Evolutionary conservation across 1,140 invertebrate genomes (phyloP).

Genomic region (Pectinophora gossypiella): DNA sequence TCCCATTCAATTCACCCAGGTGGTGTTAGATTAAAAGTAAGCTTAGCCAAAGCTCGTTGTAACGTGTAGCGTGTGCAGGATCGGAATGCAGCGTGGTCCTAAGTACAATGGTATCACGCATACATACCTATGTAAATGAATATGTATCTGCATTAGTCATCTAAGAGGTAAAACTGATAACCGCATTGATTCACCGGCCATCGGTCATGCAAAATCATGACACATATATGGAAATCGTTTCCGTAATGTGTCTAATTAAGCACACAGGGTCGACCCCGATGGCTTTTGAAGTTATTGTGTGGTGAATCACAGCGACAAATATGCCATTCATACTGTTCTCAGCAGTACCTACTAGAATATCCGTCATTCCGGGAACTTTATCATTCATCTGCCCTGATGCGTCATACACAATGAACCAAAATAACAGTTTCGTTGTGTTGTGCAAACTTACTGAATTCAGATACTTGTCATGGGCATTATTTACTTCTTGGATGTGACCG

Average conservation of each 20-base stretch:
- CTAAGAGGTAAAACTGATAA: not conserved
- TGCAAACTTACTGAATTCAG: slow-evolving; percentile 15
- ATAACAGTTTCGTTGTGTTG: slow-evolving; percentile 20
- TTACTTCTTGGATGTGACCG: slow-evolving; percentile 18
- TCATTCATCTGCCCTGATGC: slow-evolving; percentile 9
- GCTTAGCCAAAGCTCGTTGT: no score
- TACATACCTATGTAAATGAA: no score
- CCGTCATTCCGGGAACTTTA: slow-evolving; percentile 19
- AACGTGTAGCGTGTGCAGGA: not conserved
- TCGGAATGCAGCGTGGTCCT: not conserved
- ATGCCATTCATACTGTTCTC: slow-evolving; percentile 11
- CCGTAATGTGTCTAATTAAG: slow-evolving; percentile 24
- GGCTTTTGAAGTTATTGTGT: slow-evolving; percentile 20
- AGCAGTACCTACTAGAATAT: slow-evolving; percentile 6
- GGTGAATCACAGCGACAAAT: slow-evolving; percentile 24
- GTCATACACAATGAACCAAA: slow-evolving; percentile 17
- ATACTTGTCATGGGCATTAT: slow-evolving; percentile 6
- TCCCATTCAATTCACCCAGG: no score
- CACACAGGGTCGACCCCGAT: slow-evolving; percentile 10
- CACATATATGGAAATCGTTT: slow-evolving; percentile 41
- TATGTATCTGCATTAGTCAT: slow-evolving; percentile 9
- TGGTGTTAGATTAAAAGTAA: no score
- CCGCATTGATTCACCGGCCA: slow-evolving; percentile 44
- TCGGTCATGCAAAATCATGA: slow-evolving; percentile 41
- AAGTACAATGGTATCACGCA: not conserved